These are phyloP conservation scores for Seriola quinqueradiata DNA, from an alignment of 2,113 vertebrate genomes.

Conservation along the genomic window DNA sequence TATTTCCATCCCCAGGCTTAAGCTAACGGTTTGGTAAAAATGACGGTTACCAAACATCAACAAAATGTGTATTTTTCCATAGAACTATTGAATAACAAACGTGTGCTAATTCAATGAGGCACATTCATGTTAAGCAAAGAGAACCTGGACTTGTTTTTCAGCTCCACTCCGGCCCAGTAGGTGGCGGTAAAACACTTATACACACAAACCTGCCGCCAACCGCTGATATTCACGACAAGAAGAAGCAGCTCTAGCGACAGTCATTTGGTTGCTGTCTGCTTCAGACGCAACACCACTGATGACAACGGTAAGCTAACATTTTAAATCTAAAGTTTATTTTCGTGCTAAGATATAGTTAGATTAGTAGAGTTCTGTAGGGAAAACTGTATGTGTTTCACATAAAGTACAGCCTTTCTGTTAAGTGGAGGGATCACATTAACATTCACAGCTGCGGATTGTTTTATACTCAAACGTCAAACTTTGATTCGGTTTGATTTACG, in stretches of 20 bases:
- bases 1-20: no score
- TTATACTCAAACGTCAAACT: neutral
- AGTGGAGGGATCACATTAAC: neutral
- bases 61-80: no score
- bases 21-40: no score
- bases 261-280: no score
- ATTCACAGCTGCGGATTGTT: neutral
- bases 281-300: no score
- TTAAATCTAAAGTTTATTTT: neutral
- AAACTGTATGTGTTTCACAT: no score
- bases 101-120: no score
- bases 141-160: no score
- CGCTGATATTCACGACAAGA: accelerated
- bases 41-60: no score
- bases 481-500: neutral
- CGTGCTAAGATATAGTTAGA: neutral
- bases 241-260: accelerated
- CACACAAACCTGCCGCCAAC: accelerated
- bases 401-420: neutral
- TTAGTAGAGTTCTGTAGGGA: neutral
- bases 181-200: neutral
- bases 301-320: neutral
- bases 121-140: no score
- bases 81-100: no score
- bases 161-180: conserved; percentile 1